phyloP scores from a whole-genome alignment of 2,797 vertebrate genomes.

The Alosa sapidissima region DNA sequence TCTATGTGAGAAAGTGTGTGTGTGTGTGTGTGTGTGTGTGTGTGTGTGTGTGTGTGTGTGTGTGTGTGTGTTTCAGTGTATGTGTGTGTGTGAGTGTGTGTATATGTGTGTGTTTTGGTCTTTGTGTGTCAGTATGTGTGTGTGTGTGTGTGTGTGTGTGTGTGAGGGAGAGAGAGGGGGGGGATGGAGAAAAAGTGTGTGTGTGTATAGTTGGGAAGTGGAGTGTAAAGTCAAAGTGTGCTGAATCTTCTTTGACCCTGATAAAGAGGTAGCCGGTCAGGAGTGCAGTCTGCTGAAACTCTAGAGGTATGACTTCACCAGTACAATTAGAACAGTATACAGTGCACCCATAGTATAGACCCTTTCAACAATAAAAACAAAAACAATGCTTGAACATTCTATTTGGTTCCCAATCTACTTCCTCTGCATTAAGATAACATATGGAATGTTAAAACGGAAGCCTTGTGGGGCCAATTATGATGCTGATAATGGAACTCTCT shows the following conservation, averaged over 20 bases:
- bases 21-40: neutral
- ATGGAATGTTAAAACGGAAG: too few relatives aligned
- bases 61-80: neutral
- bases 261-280: neutral
- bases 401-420: too few relatives aligned
- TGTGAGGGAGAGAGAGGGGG: too few relatives aligned
- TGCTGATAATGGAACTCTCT: too few relatives aligned
- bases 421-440: too few relatives aligned
- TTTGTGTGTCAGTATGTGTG: too few relatives aligned
- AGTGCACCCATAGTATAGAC: neutral
- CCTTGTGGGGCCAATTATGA: too few relatives aligned
- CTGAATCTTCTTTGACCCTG: conserved; percentile 4
- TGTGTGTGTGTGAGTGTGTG: neutral
- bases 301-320: neutral
- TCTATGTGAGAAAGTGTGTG: conserved; percentile 19
- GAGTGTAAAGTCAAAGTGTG: conserved; percentile 47
- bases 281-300: neutral
- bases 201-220: conserved; percentile 40
- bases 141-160: conserved; percentile 31
- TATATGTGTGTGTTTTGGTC: neutral
- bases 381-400: too few relatives aligned
- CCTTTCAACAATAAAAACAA: too few relatives aligned
- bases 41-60: neutral
- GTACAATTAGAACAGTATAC: neutral
- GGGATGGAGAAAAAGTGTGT: conserved; percentile 56